Conservation (phyloP, 1,140 invertebrate genomes). For the Argopecten irradians region DNA sequence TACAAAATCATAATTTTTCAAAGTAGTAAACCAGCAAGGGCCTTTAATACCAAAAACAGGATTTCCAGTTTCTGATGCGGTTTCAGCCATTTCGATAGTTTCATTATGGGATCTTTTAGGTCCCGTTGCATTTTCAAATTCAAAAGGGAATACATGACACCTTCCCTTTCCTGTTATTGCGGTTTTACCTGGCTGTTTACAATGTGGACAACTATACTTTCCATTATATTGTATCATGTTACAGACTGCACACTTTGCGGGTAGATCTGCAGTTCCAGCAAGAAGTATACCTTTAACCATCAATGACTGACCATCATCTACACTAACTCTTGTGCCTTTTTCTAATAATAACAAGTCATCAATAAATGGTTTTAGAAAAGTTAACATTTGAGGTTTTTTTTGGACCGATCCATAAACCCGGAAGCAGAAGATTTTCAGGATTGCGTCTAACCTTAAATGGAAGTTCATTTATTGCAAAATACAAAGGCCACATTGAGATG, state of each 20-base stretch:
- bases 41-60: conserved; percentile 38
- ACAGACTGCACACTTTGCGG: conserved; percentile 24
- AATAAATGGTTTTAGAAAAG: too few relatives aligned
- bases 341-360: neutral
- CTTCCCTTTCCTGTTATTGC: too few relatives aligned
- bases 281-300: conserved; percentile 21
- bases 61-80: neutral
- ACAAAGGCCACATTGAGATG: conserved; percentile 32
- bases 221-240: conserved; percentile 41
- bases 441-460: neutral
- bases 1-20: conserved; percentile 2
- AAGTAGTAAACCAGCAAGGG: conserved; percentile 28
- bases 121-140: conserved; percentile 30
- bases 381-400: neutral
- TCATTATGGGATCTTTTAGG: neutral
- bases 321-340: neutral
- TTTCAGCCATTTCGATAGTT: neutral
- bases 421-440: conserved; percentile 30
- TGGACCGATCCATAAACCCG: conserved; percentile 25
- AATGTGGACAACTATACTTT: conserved; percentile 28
- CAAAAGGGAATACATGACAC: too few relatives aligned
- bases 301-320: neutral
- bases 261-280: conserved; percentile 20
- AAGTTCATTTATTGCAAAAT: conserved; percentile 31
- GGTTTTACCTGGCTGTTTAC: conserved; percentile 27